These are phyloP conservation scores for Drosophila seguyi DNA, from an alignment of 1,140 invertebrate species.

Conservation along the genomic window DNA sequence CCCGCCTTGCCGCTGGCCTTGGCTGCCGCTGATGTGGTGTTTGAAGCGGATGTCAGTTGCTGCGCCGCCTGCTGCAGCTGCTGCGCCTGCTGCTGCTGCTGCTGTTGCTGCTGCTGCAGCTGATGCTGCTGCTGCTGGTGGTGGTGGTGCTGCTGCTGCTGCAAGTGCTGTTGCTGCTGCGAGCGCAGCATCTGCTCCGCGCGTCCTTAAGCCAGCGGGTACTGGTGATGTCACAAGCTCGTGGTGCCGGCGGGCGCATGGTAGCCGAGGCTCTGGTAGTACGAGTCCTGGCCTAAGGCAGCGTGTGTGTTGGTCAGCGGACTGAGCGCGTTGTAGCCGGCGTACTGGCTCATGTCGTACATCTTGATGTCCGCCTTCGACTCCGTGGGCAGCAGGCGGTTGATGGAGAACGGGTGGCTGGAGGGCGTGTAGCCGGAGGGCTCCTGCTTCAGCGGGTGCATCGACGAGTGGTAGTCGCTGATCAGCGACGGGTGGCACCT, in stretches of 20 bases:
- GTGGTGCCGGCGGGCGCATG: conserved; percentile 89
- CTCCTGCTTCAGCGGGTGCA: conserved; percentile 92
- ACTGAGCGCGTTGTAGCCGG: conserved; percentile 88
- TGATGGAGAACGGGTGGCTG: conserved; percentile 97
- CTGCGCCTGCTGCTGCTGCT: conserved; percentile 66
- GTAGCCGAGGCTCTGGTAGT: conserved; percentile 92
- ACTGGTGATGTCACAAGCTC: conserved; percentile 90
- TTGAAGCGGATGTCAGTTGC: conserved; percentile 81
- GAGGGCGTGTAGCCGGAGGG: conserved; percentile 91
- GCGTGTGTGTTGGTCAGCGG: conserved; percentile 88
- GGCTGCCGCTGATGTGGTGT: conserved; percentile 46
- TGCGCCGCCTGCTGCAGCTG: conserved; percentile 68
- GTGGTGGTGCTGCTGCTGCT: conserved; percentile 71
- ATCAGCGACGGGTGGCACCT: conserved; percentile 87
- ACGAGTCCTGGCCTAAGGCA: conserved; percentile 90
- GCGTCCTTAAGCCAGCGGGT: conserved; percentile 89
- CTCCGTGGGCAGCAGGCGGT: conserved; percentile 93
- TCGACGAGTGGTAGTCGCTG: conserved; percentile 87
- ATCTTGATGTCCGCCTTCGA: conserved; percentile 93
- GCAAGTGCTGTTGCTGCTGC: conserved; percentile 70
- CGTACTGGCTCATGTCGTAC: conserved; percentile 91
- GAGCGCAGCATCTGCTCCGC: conserved; percentile 85
- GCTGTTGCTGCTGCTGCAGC: conserved; percentile 52
- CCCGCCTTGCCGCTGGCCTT: conserved; percentile 70
- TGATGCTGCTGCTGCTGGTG: conserved; percentile 66